Evolutionary conservation across 2,797 vertebrate species (phyloP), one percentile per base, ranked within the genome.

Genomic region (Sitta carolinensis): DNA sequence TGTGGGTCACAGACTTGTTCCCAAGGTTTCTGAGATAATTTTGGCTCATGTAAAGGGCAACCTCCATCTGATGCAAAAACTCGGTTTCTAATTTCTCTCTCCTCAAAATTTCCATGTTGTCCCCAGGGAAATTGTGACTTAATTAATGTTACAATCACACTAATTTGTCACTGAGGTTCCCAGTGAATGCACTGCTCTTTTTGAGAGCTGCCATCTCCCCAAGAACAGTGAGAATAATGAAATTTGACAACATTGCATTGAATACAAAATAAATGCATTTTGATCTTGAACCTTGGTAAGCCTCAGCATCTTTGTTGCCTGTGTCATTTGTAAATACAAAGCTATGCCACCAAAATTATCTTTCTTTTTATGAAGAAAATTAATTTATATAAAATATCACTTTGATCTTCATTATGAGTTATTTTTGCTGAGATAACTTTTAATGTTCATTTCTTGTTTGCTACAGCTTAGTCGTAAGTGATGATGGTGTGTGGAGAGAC

Each of bases 401-500:
- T 88, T 66, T 23, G 11, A 26, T 84, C 23, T 86, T 78, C 7
- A 38, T 22, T 50, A 11, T 79, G 11, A 85, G 21, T 62, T 36
- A 45, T 30, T 68, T 84, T 76, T 73, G 16, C 66, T 52, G 40
- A 77, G 54, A 13, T n/a, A 84, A 62, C 4, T 74, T 92, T 85
- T 67, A 72, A 83, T 32, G 27, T 79, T 93, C 5, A 32, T 83
- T 95, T 93, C 62, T 92, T 68, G 45, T 95, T 54, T 87, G 30
- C 90, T 94, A 55, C 91, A 99, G 98, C 92, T 96, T 99, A 13
- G 96, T 98, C 94, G 96, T 99, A n/a, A 99, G 98, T 84, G 97
- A 98, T 34, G 98, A 98, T 94, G 97, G 95, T 3, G 98, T 98
- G 32, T 96, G 97, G 97, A 98, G 98, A 94, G 98, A 99, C 94